Evolutionary conservation across 2,888 invertebrate species (phyloP).

Genomic region (Conistra vaccinii): DNA sequence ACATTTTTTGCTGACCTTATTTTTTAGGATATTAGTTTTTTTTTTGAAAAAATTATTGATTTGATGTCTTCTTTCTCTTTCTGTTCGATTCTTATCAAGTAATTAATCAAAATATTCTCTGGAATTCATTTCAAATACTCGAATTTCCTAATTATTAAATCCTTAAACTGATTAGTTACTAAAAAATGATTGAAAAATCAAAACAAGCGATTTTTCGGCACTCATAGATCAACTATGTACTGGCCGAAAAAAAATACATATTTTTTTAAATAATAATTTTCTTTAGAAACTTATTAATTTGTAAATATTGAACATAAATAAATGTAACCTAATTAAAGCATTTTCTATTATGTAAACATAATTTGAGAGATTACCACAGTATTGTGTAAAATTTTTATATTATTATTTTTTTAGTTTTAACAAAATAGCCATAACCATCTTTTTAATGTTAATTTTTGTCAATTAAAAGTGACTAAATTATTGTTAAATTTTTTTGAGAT

Average conservation of each 20-base stretch:
- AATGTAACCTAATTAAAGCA: conserved; percentile 63
- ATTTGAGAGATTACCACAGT: conserved; percentile 81
- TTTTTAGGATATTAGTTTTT: neutral
- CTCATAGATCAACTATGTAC: conserved; percentile 34
- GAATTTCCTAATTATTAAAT: conserved; percentile 2
- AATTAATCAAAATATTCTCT: neutral
- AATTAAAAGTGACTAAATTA: conserved; percentile 87
- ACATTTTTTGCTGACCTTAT: conserved; percentile 9
- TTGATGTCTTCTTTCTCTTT: neutral
- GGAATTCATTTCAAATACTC: conserved; percentile 34
- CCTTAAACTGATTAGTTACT: conserved; percentile 49
- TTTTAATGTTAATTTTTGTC: conserved; percentile 84
- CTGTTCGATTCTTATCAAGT: conserved; percentile 5
- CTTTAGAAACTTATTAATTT: conserved; percentile 65
- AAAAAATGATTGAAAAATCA: conserved; percentile 35
- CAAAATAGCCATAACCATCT: conserved; percentile 84
- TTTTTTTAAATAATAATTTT: conserved; percentile 60
- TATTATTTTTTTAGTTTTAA: conserved; percentile 73
- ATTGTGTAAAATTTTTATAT: conserved; percentile 75
- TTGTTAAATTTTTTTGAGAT: conserved; percentile 87
- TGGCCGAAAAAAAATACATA: conserved; percentile 34
- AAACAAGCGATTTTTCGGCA: conserved; percentile 46
- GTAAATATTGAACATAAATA: conserved; percentile 68
- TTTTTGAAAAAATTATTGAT: neutral
- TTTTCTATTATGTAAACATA: conserved; percentile 67